phyloP scores from a whole-genome alignment of 2,888 invertebrate species.

The Deilephila elpenor region DNA sequence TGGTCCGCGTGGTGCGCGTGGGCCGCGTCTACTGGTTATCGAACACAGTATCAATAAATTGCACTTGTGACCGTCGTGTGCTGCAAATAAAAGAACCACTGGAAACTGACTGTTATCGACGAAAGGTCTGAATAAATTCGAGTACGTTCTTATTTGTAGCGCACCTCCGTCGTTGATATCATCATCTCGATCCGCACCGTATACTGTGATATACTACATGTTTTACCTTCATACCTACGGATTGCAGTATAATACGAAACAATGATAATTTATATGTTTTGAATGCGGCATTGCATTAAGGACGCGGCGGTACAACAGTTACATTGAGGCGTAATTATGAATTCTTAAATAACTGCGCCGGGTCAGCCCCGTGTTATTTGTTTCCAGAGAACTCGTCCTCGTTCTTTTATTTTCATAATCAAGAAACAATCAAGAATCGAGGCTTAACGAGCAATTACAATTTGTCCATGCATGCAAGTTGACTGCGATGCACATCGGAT shows the following conservation, averaged over 20 bases:
- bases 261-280: not conserved
- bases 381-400: slow-evolving; percentile 34
- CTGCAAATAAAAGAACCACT: slow-evolving; percentile 75
- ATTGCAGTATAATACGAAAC: not conserved
- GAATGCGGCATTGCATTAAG: not conserved
- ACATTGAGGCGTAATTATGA: not conserved
- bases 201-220: slow-evolving; percentile 25
- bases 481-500: slow-evolving; percentile 58
- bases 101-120: slow-evolving; percentile 73
- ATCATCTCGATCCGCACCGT: slow-evolving; percentile 52
- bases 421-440: slow-evolving; percentile 78
- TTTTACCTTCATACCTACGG: not conserved
- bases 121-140: slow-evolving; percentile 79
- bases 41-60: slow-evolving; percentile 81
- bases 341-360: slow-evolving; percentile 1
- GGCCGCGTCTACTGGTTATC: slow-evolving; percentile 80
- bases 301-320: not conserved
- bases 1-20: slow-evolving; percentile 74
- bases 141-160: slow-evolving; percentile 74
- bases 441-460: slow-evolving; percentile 81
- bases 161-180: slow-evolving; percentile 67
- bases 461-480: slow-evolving; percentile 65
- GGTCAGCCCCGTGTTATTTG: slow-evolving; percentile 50
- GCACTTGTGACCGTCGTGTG: slow-evolving; percentile 76
- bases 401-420: slow-evolving; percentile 75